Evolutionary conservation across 2,888 invertebrate genomes (phyloP), one percentile per base, ranked within the genome.

Genomic region (Orchesella flavescens): DNA sequence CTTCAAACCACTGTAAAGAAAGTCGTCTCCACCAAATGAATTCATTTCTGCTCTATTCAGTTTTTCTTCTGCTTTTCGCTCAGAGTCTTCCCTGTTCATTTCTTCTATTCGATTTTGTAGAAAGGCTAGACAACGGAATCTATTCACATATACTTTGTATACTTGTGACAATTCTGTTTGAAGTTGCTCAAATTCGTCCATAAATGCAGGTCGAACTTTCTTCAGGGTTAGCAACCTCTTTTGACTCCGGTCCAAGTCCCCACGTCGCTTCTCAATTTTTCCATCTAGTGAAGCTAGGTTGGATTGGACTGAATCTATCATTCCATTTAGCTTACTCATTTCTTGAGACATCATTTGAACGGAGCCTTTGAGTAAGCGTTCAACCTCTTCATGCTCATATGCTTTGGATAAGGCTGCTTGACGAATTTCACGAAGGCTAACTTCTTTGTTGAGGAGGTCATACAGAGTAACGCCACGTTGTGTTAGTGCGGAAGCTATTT

Each of bases 141-240:
- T 94, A 73, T 94, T 91, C 87, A 98, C 94, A 91, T 98, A 99
- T 89, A 95, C 94, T 55, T 94, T 94, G 91, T 97, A 98, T 21
- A 97, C 91, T 85, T 93, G 92, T 89, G 95, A 94, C 19, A 99
- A 90, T 89, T 97, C 97, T 59, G 92, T 91, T 90, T 99, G 98
- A 74, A 97, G 92, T 68, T 94, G 93, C 83, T 96, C 96, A 90
- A 97, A 96, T 90, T 99, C 99, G 89, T 97, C 97, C 92, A 98
- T 94, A 90, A 98, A 99, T 0, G 97, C 98, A 0, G 99, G 99
- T 72, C 97, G 94, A 86, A 98, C 97, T 93, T 96, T 97, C 91
- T 97, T 96, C 88, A 99, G 92, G 0, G 98, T 97, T 89, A 96
- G 95, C 66, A 99, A 91, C 49, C 99, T 92, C 90, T 98, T 98